These are phyloP conservation scores for Muschampia plurimacula DNA, from an alignment of 2,888 invertebrate genomes.

Conservation along the genomic window DNA sequence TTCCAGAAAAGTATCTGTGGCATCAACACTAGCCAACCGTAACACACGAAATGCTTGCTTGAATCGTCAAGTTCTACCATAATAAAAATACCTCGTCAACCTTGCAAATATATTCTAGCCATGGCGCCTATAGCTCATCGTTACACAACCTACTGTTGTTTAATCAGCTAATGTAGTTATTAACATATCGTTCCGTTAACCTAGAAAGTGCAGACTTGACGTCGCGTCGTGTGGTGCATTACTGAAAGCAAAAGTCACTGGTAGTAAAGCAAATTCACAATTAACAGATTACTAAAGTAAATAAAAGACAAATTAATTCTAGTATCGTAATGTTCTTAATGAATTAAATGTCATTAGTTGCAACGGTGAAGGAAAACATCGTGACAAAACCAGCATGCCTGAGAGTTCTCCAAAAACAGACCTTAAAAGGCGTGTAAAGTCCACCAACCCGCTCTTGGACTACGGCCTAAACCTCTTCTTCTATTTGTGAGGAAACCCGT, in stretches of 20 bases:
- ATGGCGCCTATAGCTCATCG: conserved; percentile 2
- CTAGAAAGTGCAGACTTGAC: conserved; percentile 36
- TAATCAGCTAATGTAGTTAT: conserved; percentile 44
- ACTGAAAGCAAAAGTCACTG: conserved; percentile 27
- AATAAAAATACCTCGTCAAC: background rate
- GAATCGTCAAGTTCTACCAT: too few species aligned
- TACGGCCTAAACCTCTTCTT: too few species aligned
- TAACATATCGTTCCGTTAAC: conserved; percentile 41
- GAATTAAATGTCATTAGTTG: too few species aligned
- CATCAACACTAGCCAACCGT: background rate
- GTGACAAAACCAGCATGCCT: too few species aligned
- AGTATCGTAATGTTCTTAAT: too few species aligned
- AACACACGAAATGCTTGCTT: background rate
- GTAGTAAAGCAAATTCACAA: background rate
- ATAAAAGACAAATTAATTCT: too few species aligned
- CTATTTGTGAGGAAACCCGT: too few species aligned
- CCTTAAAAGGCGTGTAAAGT: too few species aligned
- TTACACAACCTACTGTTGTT: conserved; percentile 33
- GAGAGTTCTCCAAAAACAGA: too few species aligned
- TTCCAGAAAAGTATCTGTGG: too few species aligned
- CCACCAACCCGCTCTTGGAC: too few species aligned
- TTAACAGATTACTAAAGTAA: background rate
- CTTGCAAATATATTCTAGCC: conserved; percentile 3
- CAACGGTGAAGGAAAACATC: too few species aligned
- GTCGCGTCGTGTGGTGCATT: background rate